Evolutionary conservation across 2,888 invertebrate genomes (phyloP), one percentile per base, ranked within the genome.

Genomic region (Thecocarcelia acutangulata): DNA sequence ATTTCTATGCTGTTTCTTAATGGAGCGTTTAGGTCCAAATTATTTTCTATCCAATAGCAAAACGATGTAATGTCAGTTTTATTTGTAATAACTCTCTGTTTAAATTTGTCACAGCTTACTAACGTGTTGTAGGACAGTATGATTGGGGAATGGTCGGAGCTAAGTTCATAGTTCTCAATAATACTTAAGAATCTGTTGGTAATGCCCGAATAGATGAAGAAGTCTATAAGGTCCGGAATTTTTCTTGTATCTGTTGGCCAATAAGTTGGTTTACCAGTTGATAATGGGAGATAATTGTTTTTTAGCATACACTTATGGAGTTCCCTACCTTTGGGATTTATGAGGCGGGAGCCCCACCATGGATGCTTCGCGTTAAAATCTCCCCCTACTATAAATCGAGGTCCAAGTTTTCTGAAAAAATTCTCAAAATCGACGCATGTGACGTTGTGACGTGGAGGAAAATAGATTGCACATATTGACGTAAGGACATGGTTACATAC

Each of bases 361-460:
- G 68, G 42, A 28, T 84, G 75, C 33, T 83, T 83, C 9, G 83
- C 78, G 15, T 80, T 83, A 24, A 33, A 83, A 28, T 83, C 79
- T 0, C 77, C 80, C 0, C 68, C 76, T 8, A 50, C 80, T 19
- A 83, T 46, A 59, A 80, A 83, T 66, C 72, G 42, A 3, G 28
- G 11, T 0, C 77, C 68, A 2, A 66, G 9, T 3, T 40, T 56
- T 0, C 56, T 70, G 21, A 66, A 80, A 12, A 75, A 75, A 12
- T 48, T 37, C 12, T 66, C 3, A 15, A 9, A 58, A 13, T 58
- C 46, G 0, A 13, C 3, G 17, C 46, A 48, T 37, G 37, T 50
- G 33, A 78, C 33, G 17, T 17, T 64, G 40, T 58, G 73, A 13
- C 74, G 33, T 6, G 80, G 68, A 0, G 80, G 74, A 63, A 73